Conservation (phyloP, 1,140 invertebrate genomes). For the Mizuhopecten yessoensis region DNA sequence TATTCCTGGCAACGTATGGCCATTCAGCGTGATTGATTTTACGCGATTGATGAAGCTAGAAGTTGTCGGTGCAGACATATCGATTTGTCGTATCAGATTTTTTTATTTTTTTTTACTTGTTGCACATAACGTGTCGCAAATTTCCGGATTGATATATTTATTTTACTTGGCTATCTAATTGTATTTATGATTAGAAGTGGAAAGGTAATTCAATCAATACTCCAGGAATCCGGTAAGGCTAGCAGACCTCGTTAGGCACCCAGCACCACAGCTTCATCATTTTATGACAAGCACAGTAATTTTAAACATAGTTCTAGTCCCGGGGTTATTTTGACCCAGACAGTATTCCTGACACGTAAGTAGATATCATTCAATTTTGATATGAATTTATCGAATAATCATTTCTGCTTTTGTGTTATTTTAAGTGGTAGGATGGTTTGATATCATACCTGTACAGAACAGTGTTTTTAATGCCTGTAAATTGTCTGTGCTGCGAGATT, state of each 20-base stretch:
- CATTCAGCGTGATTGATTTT: slow-evolving; percentile 5
- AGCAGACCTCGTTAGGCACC: neutral
- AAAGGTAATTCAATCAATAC: slow-evolving; percentile 5
- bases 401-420: too few species aligned
- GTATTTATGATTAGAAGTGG: neutral
- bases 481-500: too few species aligned
- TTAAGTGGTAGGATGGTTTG: too few species aligned
- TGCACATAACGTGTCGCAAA: neutral
- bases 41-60: slow-evolving; percentile 12
- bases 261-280: neutral
- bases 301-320: neutral
- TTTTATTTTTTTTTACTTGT: neutral
- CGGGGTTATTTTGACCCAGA: neutral
- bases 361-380: neutral
- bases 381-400: neutral
- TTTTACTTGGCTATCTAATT: slow-evolving; percentile 7
- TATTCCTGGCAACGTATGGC: neutral
- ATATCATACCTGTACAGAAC: too few species aligned
- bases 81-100: neutral
- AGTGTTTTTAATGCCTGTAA: too few species aligned
- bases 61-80: slow-evolving; percentile 24
- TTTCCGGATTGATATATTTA: neutral
- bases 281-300: neutral
- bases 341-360: neutral
- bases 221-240: neutral